These are phyloP conservation scores for Trididemnum nubilum DNA, from an alignment of 23 tunicate species.

Conservation along the genomic window DNA sequence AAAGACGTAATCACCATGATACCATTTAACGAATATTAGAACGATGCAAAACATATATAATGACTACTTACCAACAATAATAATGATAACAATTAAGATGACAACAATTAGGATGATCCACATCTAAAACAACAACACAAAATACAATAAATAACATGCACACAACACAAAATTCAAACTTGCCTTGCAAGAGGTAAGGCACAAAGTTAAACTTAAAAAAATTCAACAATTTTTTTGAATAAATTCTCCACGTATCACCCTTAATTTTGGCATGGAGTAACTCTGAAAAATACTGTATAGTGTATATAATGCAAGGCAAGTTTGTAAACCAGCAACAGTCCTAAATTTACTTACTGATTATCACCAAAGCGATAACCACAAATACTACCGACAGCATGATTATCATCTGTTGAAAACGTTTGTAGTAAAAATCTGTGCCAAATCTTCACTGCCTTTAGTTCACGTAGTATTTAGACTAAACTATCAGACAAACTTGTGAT, in stretches of 20 bases:
- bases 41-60: background rate
- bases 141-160: slow-evolving; percentile 14
- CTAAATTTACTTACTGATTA: slow-evolving; percentile 58
- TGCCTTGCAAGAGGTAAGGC: no score
- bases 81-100: slow-evolving; percentile 57
- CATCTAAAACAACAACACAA: slow-evolving; percentile 42
- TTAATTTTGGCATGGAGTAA: no score
- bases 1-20: no score
- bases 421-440: background rate
- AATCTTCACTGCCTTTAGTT: no score
- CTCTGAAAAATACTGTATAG: no score
- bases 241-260: no score
- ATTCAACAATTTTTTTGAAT: no score
- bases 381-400: slow-evolving; percentile 65
- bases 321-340: no score
- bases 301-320: no score
- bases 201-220: no score
- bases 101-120: slow-evolving; percentile 74
- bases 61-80: slow-evolving; percentile 62
- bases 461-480: no score
- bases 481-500: no score
- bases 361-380: slow-evolving; percentile 37
- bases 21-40: background rate
- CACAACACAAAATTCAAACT: background rate
- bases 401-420: slow-evolving; percentile 55